Percentiles rank a stretch among this genome's conserved stretches.
phyloP scores from a whole-genome alignment of 2,888 invertebrate species.

The Lordiphosa fenestrarum region DNA sequence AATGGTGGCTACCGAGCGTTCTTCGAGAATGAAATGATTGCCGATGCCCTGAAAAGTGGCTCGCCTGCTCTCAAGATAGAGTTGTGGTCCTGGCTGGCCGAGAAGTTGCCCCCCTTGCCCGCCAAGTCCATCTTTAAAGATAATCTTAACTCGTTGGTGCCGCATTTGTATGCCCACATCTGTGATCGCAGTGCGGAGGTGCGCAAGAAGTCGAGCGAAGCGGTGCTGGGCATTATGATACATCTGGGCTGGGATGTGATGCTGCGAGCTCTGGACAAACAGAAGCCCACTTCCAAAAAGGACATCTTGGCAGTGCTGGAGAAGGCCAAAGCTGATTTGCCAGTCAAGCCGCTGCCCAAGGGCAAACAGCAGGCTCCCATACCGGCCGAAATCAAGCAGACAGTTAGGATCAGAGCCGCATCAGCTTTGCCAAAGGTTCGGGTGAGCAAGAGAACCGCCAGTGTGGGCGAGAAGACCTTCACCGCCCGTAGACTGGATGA shows the following conservation, averaged over 20 bases:
- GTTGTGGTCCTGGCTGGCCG: conserved; percentile 92
- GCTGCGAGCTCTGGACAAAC: conserved; percentile 80
- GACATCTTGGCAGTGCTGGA: conserved; percentile 90
- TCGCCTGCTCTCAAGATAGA: conserved; percentile 91
- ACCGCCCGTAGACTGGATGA: conserved; percentile 87
- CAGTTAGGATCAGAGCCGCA: conserved; percentile 65
- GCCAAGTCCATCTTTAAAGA: conserved; percentile 88
- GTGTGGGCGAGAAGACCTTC: conserved; percentile 45
- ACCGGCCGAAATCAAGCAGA: conserved; percentile 81
- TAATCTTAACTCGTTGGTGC: conserved; percentile 90
- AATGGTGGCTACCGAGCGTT: conserved; percentile 90
- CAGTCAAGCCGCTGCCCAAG: conserved; percentile 88
- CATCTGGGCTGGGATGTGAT: conserved; percentile 87
- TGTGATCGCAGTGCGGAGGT: conserved; percentile 96
- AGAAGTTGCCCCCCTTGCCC: conserved; percentile 87
- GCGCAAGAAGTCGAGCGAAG: conserved; percentile 93
- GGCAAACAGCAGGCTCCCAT: conserved; percentile 83
- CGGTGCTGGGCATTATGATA: conserved; percentile 94
- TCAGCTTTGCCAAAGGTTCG: conserved; percentile 51
- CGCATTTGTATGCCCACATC: conserved; percentile 88
- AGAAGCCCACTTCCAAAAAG: conserved; percentile 87
- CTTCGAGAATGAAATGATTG: conserved; percentile 88
- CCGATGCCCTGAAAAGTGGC: conserved; percentile 87
- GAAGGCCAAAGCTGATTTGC: conserved; percentile 91
- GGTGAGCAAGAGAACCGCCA: conserved; percentile 33